Conservation (phyloP, 1,140 invertebrate species). For the Drosophila parabipectinata region DNA sequence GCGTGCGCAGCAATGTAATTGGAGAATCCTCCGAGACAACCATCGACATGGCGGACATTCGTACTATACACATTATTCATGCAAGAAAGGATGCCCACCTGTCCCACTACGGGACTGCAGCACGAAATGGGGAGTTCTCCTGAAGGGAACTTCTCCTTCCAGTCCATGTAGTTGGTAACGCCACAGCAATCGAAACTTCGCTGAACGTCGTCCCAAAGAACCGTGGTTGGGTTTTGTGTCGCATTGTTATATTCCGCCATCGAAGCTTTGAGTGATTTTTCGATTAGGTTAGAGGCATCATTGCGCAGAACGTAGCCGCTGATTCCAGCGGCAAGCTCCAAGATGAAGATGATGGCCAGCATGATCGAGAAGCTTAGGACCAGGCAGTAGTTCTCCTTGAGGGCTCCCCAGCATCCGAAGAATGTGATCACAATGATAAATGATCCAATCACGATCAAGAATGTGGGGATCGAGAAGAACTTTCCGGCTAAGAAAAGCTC, state of each 20-base stretch:
- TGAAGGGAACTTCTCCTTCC: conserved; percentile 82
- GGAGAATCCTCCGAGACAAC: conserved; percentile 87
- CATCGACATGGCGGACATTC: conserved; percentile 11
- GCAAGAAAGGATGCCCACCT: conserved; percentile 84
- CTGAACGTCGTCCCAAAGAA: conserved; percentile 87
- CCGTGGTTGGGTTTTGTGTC: conserved; percentile 81
- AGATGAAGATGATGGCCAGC: conserved; percentile 90
- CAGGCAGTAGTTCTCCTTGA: conserved; percentile 92
- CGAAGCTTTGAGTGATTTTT: conserved; percentile 84
- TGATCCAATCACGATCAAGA: conserved; percentile 91
- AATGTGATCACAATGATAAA: conserved; percentile 93
- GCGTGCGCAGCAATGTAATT: conserved; percentile 88
- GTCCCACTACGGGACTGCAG: conserved; percentile 85
- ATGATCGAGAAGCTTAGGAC: conserved; percentile 90
- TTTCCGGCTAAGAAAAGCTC: conserved; percentile 87
- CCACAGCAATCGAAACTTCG: conserved; percentile 91
- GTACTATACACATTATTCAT: background rate
- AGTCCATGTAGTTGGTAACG: conserved; percentile 86
- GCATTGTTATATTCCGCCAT: conserved; percentile 85
- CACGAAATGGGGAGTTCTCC: conserved; percentile 87
- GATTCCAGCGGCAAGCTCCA: conserved; percentile 92
- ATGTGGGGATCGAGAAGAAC: conserved; percentile 88
- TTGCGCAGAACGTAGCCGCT: conserved; percentile 90
- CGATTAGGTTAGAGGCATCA: conserved; percentile 85
- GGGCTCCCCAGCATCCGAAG: conserved; percentile 94